Conservation (phyloP, 2,888 invertebrate genomes). For the Aromia moschata region DNA sequence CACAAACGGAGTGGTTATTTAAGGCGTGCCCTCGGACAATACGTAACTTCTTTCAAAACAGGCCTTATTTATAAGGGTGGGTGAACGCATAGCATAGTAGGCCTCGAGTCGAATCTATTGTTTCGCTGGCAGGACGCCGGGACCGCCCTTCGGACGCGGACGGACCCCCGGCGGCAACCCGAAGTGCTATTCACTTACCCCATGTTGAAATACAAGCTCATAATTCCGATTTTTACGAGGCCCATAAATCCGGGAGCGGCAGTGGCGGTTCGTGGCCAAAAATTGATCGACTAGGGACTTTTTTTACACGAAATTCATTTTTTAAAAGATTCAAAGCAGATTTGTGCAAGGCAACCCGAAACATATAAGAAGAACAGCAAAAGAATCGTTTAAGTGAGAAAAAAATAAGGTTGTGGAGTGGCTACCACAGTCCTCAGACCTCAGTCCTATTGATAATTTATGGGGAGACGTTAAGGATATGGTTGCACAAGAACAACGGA, state of each 20-base stretch:
- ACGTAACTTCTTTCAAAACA: slow-evolving; percentile 13
- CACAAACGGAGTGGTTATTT: slow-evolving; percentile 19
- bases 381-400: no score
- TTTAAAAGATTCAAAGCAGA: no score
- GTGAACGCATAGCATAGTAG: slow-evolving; percentile 7
- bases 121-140: slow-evolving; percentile 23
- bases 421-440: no score
- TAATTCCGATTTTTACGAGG: slow-evolving; percentile 29
- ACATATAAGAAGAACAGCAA: no score
- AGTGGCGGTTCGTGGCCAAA: no score
- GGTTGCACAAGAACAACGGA: no score
- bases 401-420: no score
- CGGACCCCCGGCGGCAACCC: slow-evolving; percentile 30
- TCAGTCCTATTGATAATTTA: no score
- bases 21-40: slow-evolving; percentile 13
- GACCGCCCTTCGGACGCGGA: slow-evolving; percentile 13
- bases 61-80: slow-evolving; percentile 16
- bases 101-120: slow-evolving; percentile 21
- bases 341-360: no score
- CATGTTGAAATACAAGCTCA: slow-evolving; percentile 29
- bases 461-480: no score
- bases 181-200: slow-evolving; percentile 30
- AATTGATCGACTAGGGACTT: no score
- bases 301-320: no score
- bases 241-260: slow-evolving; percentile 23